Conservation (phyloP, 1,140 invertebrate species). For the Tetramorium parvispinum region DNA sequence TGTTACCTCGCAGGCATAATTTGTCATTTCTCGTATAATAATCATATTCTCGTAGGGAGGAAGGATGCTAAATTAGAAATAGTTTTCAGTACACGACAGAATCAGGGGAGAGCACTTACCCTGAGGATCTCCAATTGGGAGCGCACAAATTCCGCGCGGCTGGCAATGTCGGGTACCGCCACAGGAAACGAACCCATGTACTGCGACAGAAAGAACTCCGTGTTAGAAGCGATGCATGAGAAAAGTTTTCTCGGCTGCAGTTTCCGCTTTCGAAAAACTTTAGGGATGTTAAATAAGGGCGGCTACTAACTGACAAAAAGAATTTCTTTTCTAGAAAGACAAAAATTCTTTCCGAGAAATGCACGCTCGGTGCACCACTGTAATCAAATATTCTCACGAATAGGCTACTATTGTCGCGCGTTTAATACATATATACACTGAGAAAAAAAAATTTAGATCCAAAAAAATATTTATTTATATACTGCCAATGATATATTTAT, state of each 20-base stretch:
- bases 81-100: conserved; percentile 21
- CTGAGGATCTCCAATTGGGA: conserved; percentile 88
- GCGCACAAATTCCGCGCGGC: conserved; percentile 88
- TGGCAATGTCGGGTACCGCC: conserved; percentile 88
- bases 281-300: background rate
- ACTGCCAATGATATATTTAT: too few species aligned
- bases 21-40: conserved; percentile 46
- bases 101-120: conserved; percentile 84
- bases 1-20: conserved; percentile 22
- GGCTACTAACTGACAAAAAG: background rate
- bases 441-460: too few species aligned
- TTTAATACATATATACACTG: background rate
- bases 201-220: conserved; percentile 85
- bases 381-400: background rate
- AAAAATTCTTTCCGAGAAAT: background rate
- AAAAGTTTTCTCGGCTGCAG: background rate
- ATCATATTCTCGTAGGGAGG: background rate
- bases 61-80: background rate
- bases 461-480: too few species aligned
- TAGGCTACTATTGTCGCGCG: background rate
- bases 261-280: background rate
- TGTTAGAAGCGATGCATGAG: conserved; percentile 30
- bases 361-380: too few species aligned
- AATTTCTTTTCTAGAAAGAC: background rate
- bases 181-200: conserved; percentile 92